A percentile compares a stretch with the other conserved stretches of the same genome.
phyloP scores from a whole-genome alignment of 2,113 vertebrate genomes.

The Sialia sialis region DNA sequence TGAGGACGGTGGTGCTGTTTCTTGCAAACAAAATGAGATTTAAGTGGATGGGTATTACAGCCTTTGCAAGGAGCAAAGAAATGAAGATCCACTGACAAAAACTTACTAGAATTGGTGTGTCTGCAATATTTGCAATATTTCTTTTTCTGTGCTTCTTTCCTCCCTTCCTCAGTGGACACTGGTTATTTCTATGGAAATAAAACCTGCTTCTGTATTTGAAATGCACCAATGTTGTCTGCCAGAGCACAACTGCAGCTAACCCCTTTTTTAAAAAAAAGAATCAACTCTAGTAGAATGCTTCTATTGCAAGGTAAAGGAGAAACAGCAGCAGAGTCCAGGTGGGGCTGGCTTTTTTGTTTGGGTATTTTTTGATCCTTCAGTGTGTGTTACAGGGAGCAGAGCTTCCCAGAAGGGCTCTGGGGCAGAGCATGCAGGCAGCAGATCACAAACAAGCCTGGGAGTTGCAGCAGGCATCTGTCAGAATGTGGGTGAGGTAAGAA shows the following conservation, averaged over 20 bases:
- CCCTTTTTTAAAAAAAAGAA: neutral
- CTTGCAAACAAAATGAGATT: neutral
- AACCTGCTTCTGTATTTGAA: neutral
- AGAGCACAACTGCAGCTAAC: neutral
- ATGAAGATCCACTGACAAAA: neutral
- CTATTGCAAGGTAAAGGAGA: neutral
- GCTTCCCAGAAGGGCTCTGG: neutral
- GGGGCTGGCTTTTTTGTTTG: neutral
- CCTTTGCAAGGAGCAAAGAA: neutral
- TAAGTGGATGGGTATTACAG: neutral
- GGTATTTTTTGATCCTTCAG: too few species aligned
- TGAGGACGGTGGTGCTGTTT: neutral
- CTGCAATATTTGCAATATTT: neutral
- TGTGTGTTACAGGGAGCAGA: neutral
- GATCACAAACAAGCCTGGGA: neutral
- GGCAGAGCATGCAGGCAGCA: neutral
- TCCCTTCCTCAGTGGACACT: neutral
- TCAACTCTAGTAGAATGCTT: neutral
- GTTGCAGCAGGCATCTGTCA: accelerated
- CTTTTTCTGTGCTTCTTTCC: neutral
- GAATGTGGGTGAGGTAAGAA: neutral
- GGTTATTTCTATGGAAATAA: neutral
- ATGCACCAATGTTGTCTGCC: neutral
- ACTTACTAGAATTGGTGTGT: neutral
- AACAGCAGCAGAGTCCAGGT: neutral